Percentiles rank a stretch among this genome's conserved stretches.
These are phyloP conservation scores for Eleutherodactylus coqui DNA, from an alignment of 2,797 vertebrate species.

Conservation along the genomic window DNA sequence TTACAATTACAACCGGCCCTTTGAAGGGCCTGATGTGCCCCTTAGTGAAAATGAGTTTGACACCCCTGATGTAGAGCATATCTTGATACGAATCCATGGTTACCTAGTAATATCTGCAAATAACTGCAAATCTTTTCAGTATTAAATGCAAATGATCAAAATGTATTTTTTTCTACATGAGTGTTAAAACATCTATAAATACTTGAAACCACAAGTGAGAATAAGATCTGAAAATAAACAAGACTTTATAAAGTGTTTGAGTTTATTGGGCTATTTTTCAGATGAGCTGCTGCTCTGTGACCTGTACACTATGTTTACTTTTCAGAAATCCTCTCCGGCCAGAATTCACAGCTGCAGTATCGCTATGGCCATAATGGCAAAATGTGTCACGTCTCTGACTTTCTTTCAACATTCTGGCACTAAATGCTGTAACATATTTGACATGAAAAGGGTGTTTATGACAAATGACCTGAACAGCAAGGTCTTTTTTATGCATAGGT, in stretches of 20 bases:
- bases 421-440: constrained; percentile 31
- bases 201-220: background rate
- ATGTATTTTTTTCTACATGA: background rate
- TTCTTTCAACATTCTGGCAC: constrained; percentile 52
- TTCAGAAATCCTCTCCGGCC: constrained; percentile 40
- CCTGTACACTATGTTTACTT: constrained; percentile 43
- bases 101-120: background rate
- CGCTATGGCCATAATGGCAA: constrained; percentile 6
- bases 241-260: constrained; percentile 42
- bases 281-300: constrained; percentile 38
- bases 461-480: constrained; percentile 25
- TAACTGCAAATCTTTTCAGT: background rate
- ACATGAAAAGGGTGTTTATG: constrained; percentile 46
- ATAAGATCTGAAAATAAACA: constrained; percentile 18
- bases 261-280: constrained; percentile 39
- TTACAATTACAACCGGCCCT: too few species aligned
- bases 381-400: constrained; percentile 28
- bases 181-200: constrained; percentile 18
- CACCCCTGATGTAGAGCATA: too few species aligned
- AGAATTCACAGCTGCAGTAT: constrained; percentile 52
- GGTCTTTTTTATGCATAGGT: constrained; percentile 15
- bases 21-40: too few species aligned
- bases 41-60: too few species aligned
- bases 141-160: background rate
- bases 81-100: background rate